Evolutionary conservation across 2,888 invertebrate genomes (phyloP), one percentile per base, ranked within the genome.

Genomic region (Protula sp.): DNA sequence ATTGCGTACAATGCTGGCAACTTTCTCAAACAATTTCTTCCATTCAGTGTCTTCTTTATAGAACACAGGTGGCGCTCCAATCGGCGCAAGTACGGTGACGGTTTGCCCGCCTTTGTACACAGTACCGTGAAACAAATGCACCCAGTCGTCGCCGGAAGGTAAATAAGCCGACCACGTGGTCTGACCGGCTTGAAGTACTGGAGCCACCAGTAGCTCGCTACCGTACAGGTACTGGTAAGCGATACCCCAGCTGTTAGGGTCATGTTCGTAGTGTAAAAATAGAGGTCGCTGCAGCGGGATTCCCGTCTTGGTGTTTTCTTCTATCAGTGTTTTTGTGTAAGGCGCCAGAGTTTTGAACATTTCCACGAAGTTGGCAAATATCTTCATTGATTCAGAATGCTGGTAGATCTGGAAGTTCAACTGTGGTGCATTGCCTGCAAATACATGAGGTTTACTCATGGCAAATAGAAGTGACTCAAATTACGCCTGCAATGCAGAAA

Each of bases 221-320:
- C 77, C 77, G 53, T 67, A 74, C 72, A 77, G 70, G 60, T 74
- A 77, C 60, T 76, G 72, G 59, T 74, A 72, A 9, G 66, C 62
- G 28, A 71, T 55, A 19, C 51, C 62, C 45, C 61, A 66, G 19
- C 70, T 59, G n/a, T 50, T 9, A 5, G 4, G 24, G 58, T 75
- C 75, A 30, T 59, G 19, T 4, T 71, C 68, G 57, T 72, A 75
- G 57, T 72, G 68, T 47, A 74, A 65, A 53, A 73, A 74, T 27
- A 77, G 58, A 2, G 76, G 73, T 9, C 75, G 67, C 65, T 75
- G 75, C 2, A 71, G 70, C 0, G 77, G 75, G 2, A 70, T 62
- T 3, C 76, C 76, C 9, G 63, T 63, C 0, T 52, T 31, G 2
- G 62, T 27, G 57, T 68, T 68, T 26, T 69, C 63, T 19, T 60